Evolutionary conservation across 2,888 invertebrate species (phyloP).

Genomic region (Melipona beecheii): DNA sequence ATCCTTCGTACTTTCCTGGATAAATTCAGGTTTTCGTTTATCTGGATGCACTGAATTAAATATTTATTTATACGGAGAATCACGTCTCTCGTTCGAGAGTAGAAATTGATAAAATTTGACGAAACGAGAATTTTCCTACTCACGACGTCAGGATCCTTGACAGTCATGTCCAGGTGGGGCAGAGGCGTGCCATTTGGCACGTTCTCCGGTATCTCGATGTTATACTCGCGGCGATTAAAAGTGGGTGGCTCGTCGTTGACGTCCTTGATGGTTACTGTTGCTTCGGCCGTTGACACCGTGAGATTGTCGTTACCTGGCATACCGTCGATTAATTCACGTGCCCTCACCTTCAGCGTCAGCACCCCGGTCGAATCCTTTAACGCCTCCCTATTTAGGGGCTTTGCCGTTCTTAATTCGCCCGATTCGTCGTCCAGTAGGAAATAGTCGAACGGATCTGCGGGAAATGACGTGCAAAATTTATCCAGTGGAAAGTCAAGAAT

Average conservation of each 20-base stretch:
- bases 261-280: slow-evolving; percentile 93
- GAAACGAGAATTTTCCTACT: slow-evolving; percentile 81
- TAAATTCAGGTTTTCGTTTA: no score
- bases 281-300: slow-evolving; percentile 89
- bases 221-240: slow-evolving; percentile 93
- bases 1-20: no score
- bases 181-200: slow-evolving; percentile 92
- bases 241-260: slow-evolving; percentile 95
- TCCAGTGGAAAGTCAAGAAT: no score
- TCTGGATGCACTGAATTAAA: no score
- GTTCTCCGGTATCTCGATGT: slow-evolving; percentile 92
- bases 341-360: slow-evolving; percentile 91
- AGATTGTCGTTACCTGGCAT: slow-evolving; percentile 88
- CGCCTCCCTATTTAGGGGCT: slow-evolving; percentile 93
- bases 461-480: not conserved
- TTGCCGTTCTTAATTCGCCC: slow-evolving; percentile 93
- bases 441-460: slow-evolving; percentile 93
- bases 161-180: slow-evolving; percentile 93
- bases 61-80: no score
- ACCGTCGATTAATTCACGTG: slow-evolving; percentile 91
- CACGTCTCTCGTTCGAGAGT: no score
- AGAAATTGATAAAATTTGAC: no score
- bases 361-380: slow-evolving; percentile 92
- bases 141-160: slow-evolving; percentile 94
- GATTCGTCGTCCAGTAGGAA: slow-evolving; percentile 91